These are phyloP conservation scores for Chaetoderma sp. DNA, from an alignment of 2,888 invertebrate genomes.

Conservation along the genomic window DNA sequence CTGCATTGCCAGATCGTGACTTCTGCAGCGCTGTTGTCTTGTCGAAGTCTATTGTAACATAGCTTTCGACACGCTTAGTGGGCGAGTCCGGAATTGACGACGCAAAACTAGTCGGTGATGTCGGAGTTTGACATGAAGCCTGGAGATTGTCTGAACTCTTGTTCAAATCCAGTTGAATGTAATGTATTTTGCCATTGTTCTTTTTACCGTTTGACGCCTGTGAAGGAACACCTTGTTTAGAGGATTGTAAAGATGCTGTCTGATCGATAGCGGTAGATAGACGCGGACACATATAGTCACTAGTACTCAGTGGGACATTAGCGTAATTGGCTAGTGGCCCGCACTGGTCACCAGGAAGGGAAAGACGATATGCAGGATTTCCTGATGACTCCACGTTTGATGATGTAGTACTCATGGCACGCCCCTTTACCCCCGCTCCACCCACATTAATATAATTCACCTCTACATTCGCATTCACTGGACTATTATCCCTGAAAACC, in stretches of 20 bases:
- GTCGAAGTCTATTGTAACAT: slow-evolving; percentile 93
- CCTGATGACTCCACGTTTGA: not conserved
- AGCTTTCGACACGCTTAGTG: slow-evolving; percentile 72
- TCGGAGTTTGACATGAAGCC: slow-evolving; percentile 42
- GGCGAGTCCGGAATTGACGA: slow-evolving; percentile 57
- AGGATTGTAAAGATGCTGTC: too few relatives aligned
- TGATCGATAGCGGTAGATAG: too few relatives aligned
- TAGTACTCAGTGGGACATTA: slow-evolving; percentile 34
- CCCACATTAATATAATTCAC: slow-evolving; percentile 5
- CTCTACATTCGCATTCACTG: not conserved
- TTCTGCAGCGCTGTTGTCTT: slow-evolving; percentile 84
- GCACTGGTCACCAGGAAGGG: not conserved
- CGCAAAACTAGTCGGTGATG: slow-evolving; percentile 49
- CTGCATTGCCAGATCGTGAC: slow-evolving; percentile 83
- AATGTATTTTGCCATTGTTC: slow-evolving; percentile 46
- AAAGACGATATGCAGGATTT: not conserved
- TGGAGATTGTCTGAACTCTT: slow-evolving; percentile 36
- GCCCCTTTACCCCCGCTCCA: not conserved
- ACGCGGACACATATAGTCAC: slow-evolving; percentile 6
- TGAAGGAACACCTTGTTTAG: too few relatives aligned
- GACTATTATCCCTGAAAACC: not conserved
- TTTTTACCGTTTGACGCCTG: too few relatives aligned
- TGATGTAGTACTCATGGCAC: not conserved
- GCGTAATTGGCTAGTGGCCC: slow-evolving; percentile 39
- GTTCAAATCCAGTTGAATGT: slow-evolving; percentile 56